Conservation (phyloP, 2,888 invertebrate genomes). For the Cylindroiulus punctatus region DNA sequence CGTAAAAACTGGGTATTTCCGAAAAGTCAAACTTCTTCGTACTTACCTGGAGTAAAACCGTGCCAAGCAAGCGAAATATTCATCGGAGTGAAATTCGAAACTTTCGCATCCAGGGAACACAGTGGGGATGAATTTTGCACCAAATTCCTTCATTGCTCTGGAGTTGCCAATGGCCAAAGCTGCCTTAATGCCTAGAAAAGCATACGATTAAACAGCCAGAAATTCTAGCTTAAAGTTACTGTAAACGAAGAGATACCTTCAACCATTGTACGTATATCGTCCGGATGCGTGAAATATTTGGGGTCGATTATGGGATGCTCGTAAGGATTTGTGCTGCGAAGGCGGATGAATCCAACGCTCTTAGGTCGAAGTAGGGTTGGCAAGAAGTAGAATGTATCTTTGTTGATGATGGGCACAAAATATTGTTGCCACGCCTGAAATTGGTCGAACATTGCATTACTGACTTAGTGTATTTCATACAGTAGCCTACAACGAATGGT, state of each 20-base stretch:
- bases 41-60: constrained; percentile 50
- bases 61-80: constrained; percentile 54
- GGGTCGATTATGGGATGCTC: constrained; percentile 89
- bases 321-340: constrained; percentile 83
- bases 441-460: not conserved
- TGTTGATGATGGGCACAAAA: constrained; percentile 77
- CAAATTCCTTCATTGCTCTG: constrained; percentile 59
- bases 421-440: constrained; percentile 65
- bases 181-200: constrained; percentile 59
- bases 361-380: constrained; percentile 79
- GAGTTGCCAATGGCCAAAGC: constrained; percentile 60
- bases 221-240: not conserved
- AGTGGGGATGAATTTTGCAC: constrained; percentile 59
- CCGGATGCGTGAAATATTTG: constrained; percentile 86
- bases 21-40: not conserved
- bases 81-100: constrained; percentile 53
- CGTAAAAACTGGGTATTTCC: too few relatives aligned
- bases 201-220: not conserved
- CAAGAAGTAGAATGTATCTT: constrained; percentile 77
- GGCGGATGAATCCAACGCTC: constrained; percentile 77
- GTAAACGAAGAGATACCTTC: constrained; percentile 69
- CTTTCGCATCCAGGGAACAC: constrained; percentile 61
- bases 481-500: too few relatives aligned
- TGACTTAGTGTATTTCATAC: too few relatives aligned
- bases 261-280: constrained; percentile 80